These are phyloP conservation scores for Chloebia gouldiae DNA, from an alignment of 2,113 vertebrate species.

Conservation along the genomic window DNA sequence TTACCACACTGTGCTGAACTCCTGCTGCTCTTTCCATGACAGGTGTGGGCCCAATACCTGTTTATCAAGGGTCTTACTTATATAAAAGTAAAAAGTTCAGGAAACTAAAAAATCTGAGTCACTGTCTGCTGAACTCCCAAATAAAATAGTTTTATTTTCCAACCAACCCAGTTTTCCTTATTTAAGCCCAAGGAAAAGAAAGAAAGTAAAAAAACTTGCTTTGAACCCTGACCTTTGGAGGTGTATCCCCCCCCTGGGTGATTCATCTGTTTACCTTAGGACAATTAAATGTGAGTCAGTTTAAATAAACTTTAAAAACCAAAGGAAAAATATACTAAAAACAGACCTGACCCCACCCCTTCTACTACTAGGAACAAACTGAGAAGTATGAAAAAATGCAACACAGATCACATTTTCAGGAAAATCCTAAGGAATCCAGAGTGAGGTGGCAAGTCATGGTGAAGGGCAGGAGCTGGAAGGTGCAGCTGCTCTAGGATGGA, in stretches of 20 bases:
- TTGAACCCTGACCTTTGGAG: constrained; percentile 69
- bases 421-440: constrained; percentile 24
- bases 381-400: constrained; percentile 38
- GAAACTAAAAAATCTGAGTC: constrained; percentile 75
- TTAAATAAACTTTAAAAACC: constrained; percentile 73
- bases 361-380: constrained; percentile 38
- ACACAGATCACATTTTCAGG: constrained; percentile 45
- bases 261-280: constrained; percentile 78
- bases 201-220: constrained; percentile 37
- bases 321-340: constrained; percentile 75
- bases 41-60: constrained; percentile 73
- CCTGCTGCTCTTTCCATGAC: constrained; percentile 69
- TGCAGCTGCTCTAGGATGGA: constrained; percentile 43
- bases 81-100: constrained; percentile 66
- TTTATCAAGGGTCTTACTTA: constrained; percentile 68
- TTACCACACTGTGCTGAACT: constrained; percentile 55
- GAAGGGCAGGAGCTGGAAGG: constrained; percentile 17
- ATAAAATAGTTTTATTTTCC: constrained; percentile 76
- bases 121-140: constrained; percentile 76
- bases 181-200: constrained; percentile 60
- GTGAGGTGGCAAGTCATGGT: neutral
- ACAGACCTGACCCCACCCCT: constrained; percentile 46
- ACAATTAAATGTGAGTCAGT: constrained; percentile 81
- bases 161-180: constrained; percentile 65
- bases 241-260: constrained; percentile 68